phyloP scores from a whole-genome alignment of 2,888 invertebrate species.

The Apeira syringaria region DNA sequence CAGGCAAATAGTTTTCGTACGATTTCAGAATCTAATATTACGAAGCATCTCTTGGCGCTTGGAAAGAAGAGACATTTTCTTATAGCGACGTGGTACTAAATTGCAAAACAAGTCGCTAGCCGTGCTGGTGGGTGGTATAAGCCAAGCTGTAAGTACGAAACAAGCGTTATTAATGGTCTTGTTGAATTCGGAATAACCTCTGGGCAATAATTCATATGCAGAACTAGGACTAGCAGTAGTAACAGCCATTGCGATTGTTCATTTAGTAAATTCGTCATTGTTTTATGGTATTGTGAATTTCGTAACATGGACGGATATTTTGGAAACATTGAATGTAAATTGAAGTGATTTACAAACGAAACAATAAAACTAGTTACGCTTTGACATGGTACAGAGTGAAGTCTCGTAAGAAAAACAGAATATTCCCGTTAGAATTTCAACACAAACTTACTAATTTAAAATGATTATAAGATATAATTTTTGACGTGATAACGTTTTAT shows the following conservation, averaged over 20 bases:
- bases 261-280: conserved; percentile 39
- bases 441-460: too few relatives aligned
- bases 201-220: conserved; percentile 48
- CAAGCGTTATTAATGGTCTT: conserved; percentile 43
- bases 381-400: too few relatives aligned
- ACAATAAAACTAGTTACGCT: too few relatives aligned
- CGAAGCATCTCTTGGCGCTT: background rate
- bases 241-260: conserved; percentile 23
- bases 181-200: conserved; percentile 30
- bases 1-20: conserved; percentile 10
- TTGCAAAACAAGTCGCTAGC: conserved; percentile 7
- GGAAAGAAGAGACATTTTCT: background rate
- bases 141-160: conserved; percentile 16
- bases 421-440: too few relatives aligned
- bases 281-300: conserved; percentile 33
- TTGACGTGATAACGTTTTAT: too few relatives aligned
- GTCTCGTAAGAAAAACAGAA: too few relatives aligned
- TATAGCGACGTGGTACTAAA: conserved; percentile 10
- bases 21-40: background rate
- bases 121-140: conserved; percentile 15
- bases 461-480: too few relatives aligned
- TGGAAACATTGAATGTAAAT: conserved; percentile 10
- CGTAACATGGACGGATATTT: conserved; percentile 6
- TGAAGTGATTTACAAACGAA: too few relatives aligned
- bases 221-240: conserved; percentile 20